Percentiles rank a stretch among this genome's conserved stretches.
phyloP scores from a whole-genome alignment of 2,888 invertebrate species.

The Erynnis tages region DNA sequence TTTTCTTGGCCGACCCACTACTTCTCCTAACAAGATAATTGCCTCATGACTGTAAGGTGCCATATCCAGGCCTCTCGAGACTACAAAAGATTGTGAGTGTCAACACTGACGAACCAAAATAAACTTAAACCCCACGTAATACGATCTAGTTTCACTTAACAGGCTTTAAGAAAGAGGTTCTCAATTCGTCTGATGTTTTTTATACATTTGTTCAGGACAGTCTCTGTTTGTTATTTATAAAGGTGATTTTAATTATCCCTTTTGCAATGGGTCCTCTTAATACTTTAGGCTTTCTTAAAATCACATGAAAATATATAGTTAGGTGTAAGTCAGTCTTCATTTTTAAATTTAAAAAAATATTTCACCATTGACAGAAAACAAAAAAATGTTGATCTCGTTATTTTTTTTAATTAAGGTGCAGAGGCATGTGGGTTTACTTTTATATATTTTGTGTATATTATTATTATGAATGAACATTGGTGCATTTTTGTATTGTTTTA shows the following conservation, averaged over 20 bases:
- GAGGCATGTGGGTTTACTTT: slow-evolving; percentile 17
- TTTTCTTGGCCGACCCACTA: slow-evolving; percentile 15
- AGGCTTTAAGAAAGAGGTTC: background rate
- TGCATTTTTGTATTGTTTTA: slow-evolving; percentile 30
- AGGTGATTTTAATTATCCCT: too few species aligned
- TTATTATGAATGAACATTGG: slow-evolving; percentile 26
- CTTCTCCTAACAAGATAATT: slow-evolving; percentile 29
- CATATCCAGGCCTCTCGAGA: slow-evolving; percentile 15
- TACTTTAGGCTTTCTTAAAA: too few species aligned
- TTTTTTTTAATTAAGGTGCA: background rate
- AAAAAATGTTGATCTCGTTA: background rate
- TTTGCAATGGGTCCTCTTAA: too few species aligned
- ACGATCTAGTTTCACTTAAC: slow-evolving; percentile 7
- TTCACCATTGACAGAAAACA: too few species aligned
- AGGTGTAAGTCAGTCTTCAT: too few species aligned
- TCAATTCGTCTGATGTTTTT: background rate
- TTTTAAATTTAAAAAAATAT: too few species aligned
- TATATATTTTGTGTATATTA: slow-evolving; percentile 25
- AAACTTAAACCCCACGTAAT: background rate
- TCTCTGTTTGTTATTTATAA: too few species aligned
- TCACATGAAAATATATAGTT: too few species aligned
- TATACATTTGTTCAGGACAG: too few species aligned
- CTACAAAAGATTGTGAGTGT: slow-evolving; percentile 18
- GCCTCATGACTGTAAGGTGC: slow-evolving; percentile 26
- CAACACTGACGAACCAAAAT: slow-evolving; percentile 1